Conservation (phyloP, 2,113 vertebrate genomes). For the Epinephelus fuscoguttatus region DNA sequence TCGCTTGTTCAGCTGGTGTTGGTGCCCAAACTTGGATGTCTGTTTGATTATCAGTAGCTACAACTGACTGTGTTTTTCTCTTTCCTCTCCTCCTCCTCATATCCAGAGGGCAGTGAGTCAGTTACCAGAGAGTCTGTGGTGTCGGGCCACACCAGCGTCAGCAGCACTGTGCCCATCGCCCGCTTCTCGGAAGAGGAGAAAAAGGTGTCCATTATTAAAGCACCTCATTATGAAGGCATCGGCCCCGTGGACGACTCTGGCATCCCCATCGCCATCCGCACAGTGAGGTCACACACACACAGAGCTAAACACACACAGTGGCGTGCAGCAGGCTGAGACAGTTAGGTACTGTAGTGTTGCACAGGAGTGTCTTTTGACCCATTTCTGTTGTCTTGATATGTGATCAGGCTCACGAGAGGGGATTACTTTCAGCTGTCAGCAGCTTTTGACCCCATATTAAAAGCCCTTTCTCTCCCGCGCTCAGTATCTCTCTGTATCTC, state of each 20-base stretch:
- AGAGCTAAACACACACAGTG: background rate
- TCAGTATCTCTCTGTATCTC: slow-evolving; percentile 16
- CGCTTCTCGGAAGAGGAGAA: slow-evolving; percentile 95
- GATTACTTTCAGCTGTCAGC: slow-evolving; percentile 71
- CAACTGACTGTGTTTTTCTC: background rate
- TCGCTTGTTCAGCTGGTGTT: background rate
- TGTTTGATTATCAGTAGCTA: background rate
- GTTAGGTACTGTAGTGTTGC: background rate
- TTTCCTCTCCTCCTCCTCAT: background rate
- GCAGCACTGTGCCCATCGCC: slow-evolving; percentile 92
- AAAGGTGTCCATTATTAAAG: slow-evolving; percentile 94
- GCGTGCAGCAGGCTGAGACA: background rate
- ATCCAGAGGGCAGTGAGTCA: slow-evolving; percentile 79
- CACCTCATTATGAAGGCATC: slow-evolving; percentile 95
- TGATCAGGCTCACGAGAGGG: slow-evolving; percentile 54
- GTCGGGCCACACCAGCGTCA: slow-evolving; percentile 81
- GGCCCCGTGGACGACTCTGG: slow-evolving; percentile 96
- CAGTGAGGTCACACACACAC: slow-evolving; percentile 84
- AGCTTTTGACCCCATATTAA: slow-evolving; percentile 62
- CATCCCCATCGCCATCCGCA: slow-evolving; percentile 96
- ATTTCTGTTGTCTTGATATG: slow-evolving; percentile 52
- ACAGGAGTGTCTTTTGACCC: slow-evolving; percentile 24
- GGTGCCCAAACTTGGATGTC: background rate
- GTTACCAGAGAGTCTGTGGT: slow-evolving; percentile 87
- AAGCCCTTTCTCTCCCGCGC: slow-evolving; percentile 15